Conservation (phyloP, 1,140 invertebrate genomes). For the Anastrepha obliqua region DNA sequence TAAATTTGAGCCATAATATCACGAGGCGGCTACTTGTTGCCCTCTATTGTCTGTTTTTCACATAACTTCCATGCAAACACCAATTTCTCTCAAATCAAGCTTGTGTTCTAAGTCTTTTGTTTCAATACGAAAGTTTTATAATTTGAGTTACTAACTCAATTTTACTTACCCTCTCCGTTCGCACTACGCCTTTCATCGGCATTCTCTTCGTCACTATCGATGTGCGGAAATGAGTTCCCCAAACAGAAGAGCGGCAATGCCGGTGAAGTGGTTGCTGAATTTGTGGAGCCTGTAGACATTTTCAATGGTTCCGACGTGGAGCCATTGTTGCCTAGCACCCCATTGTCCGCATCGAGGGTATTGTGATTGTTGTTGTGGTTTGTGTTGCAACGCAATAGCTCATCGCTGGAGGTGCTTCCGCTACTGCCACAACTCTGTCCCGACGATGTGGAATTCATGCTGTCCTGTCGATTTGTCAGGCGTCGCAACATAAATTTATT, state of each 20-base stretch:
- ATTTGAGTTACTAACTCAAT: no score
- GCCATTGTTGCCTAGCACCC: neutral
- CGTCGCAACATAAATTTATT: constrained; percentile 72
- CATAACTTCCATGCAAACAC: no score
- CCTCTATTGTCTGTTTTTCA: no score
- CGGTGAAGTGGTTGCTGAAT: constrained; percentile 61
- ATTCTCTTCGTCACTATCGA: constrained; percentile 83
- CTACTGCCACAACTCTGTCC: constrained; percentile 70
- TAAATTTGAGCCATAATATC: no score
- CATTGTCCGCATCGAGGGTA: neutral
- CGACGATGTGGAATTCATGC: constrained; percentile 72
- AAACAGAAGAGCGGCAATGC: constrained; percentile 78
- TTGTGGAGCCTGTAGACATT: constrained; percentile 4
- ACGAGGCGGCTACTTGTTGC: no score
- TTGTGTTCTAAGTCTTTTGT: no score
- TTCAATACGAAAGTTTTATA: no score
- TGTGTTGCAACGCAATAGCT: constrained; percentile 54
- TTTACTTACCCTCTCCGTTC: constrained; percentile 61
- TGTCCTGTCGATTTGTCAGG: constrained; percentile 71
- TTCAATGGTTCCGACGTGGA: neutral
- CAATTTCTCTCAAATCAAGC: no score
- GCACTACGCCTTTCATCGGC: constrained; percentile 75
- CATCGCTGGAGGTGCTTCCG: constrained; percentile 62
- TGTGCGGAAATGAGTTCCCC: constrained; percentile 82
- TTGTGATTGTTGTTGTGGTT: constrained; percentile 55